These are phyloP conservation scores for Protobothrops flavoviridis DNA, from an alignment of 2,113 vertebrate species.

Conservation along the genomic window DNA sequence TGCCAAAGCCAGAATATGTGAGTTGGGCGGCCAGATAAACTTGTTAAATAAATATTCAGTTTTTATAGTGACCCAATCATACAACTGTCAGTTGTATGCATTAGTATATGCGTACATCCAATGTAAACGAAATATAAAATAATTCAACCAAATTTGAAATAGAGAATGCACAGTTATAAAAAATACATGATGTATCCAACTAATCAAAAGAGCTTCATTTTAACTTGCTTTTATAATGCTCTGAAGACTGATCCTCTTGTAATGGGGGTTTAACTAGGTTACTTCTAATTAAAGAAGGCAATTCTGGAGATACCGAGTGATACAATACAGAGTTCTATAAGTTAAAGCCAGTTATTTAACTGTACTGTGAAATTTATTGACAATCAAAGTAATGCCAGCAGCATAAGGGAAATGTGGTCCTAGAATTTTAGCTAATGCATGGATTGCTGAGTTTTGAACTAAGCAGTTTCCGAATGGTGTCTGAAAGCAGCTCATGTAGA, in stretches of 20 bases:
- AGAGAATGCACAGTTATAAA: background rate
- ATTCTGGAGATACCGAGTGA: background rate
- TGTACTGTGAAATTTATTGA: background rate
- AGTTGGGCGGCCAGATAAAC: background rate
- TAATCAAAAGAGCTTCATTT: background rate
- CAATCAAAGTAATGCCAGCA: background rate
- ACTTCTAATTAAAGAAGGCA: background rate
- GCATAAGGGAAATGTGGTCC: background rate
- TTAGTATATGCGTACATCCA: background rate
- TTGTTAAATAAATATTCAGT: background rate
- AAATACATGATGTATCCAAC: background rate
- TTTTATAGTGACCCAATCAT: background rate
- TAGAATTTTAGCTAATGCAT: background rate
- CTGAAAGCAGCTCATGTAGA: background rate
- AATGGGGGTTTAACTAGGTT: background rate
- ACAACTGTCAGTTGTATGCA: background rate
- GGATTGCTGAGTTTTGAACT: background rate
- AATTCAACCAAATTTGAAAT: background rate
- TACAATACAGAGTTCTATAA: background rate
- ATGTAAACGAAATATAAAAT: background rate
- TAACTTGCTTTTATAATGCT: background rate
- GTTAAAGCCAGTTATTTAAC: background rate
- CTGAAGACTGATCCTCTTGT: background rate
- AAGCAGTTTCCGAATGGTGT: background rate
- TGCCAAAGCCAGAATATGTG: background rate